Percentiles rank a stretch among this genome's conserved stretches.
Evolutionary conservation across 2,888 invertebrate genomes (phyloP).

Genomic region (Allophyes oxyacanthae): DNA sequence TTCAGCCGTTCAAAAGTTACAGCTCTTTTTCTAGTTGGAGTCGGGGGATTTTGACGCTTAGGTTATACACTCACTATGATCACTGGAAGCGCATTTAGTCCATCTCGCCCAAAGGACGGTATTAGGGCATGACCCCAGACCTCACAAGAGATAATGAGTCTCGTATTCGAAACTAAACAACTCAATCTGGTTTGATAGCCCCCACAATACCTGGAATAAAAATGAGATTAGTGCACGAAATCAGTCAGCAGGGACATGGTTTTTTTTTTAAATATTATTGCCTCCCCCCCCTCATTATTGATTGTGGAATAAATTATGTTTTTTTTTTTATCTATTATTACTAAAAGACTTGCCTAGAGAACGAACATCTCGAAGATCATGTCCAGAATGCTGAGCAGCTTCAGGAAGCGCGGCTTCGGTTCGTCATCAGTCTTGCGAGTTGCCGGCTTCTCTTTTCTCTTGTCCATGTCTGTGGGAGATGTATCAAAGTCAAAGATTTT

Average conservation of each 20-base stretch:
- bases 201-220: constrained; percentile 19
- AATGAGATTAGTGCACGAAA: not conserved
- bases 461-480: constrained; percentile 64
- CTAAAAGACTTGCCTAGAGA: constrained; percentile 54
- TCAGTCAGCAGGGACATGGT: not conserved
- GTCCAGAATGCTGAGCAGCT: constrained; percentile 72
- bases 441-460: constrained; percentile 56
- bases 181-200: constrained; percentile 18
- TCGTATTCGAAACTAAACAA: not conserved
- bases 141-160: not conserved
- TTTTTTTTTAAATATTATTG: too few species aligned
- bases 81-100: too few species aligned
- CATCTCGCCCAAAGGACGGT: too few species aligned
- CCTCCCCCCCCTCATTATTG: too few species aligned
- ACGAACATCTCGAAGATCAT: constrained; percentile 81
- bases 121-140: too few species aligned
- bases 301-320: too few species aligned
- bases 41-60: too few species aligned
- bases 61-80: too few species aligned
- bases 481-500: too few species aligned
- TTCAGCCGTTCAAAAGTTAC: too few species aligned
- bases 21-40: too few species aligned
- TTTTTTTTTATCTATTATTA: too few species aligned
- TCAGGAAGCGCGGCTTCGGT: constrained; percentile 68
- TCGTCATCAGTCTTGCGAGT: constrained; percentile 67